Evolutionary conservation across 2,888 invertebrate genomes (phyloP), one percentile per base, ranked within the genome.

Genomic region (Lasioglossum calceatum): DNA sequence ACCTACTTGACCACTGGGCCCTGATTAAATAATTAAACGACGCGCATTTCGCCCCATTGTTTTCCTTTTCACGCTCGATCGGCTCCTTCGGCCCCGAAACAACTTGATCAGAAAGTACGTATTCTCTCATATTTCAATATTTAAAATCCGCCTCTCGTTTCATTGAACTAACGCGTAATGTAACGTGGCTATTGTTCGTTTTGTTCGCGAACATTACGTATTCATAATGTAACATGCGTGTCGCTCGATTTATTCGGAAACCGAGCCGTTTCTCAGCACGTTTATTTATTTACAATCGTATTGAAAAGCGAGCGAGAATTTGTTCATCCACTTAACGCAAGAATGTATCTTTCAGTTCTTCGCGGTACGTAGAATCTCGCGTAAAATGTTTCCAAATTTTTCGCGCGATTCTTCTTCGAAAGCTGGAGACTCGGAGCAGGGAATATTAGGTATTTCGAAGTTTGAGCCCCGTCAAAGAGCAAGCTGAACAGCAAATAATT

Each of bases 21-120:
- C 64, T 70, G 70, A 81, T 75, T 75, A 81, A 75, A 64, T 75
- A 81, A 81, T 81, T 81, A 75, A 75, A 75, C 70, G 50, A 50
- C 73, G 23, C 73, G 73, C 47, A 73, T 73, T 73, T 73, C 12
- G 19, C 5, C 19, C 73, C 19, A 73, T 73, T 73, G 73, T 73
- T 47, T 47, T 73, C 32, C 73, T 47, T 32, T 50, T 32, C 16
- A 27, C 47, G 73, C 73, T 19, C 70, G 39, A 70, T 12, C n/a
- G 70, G 12, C 12, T 39, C 23, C 39, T n/a, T 67, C 67, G 36
- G 3, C 1, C 14, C 27, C 14, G 14, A 27, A 27, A 5, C 0
- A 32, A 23, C 54, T 23, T 54, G 8, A 54, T 54, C 54, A 8
- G 54, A 54, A 54, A 54, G 23, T n/a, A 54, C 23, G 2, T 54